phyloP scores from a whole-genome alignment of 2,113 vertebrate species.

The Brienomyrus brachyistius region DNA sequence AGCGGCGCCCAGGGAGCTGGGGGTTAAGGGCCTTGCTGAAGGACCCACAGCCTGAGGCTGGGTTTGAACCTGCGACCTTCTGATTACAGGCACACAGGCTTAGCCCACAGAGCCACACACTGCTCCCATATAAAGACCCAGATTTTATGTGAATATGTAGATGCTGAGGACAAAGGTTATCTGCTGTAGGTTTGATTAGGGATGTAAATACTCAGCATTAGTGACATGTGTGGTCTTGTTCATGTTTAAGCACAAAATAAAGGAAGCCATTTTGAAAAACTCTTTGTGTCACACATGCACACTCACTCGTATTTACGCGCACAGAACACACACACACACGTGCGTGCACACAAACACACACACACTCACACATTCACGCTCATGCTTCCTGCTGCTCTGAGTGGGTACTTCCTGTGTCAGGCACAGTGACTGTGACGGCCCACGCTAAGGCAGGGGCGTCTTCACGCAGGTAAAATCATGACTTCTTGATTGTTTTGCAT shows the following conservation, averaged over 20 bases:
- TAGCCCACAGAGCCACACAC: too few relatives aligned
- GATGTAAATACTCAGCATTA: neutral
- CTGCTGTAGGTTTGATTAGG: neutral
- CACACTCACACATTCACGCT: neutral
- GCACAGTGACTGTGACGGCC: neutral
- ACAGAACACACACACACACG: neutral
- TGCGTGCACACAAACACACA: neutral
- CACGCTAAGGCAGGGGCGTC: neutral
- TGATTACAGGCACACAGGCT: too few relatives aligned
- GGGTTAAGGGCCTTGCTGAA: too few relatives aligned
- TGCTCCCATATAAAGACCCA: too few relatives aligned
- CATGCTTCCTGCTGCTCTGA: constrained; percentile 9
- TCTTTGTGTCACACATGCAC: neutral
- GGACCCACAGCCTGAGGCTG: too few relatives aligned
- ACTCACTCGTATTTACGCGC: neutral
- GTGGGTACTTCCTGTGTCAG: neutral
- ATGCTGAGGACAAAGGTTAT: neutral
- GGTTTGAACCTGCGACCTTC: too few relatives aligned
- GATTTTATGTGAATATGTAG: neutral
- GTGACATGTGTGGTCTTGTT: neutral
- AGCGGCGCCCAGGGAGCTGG: too few relatives aligned
- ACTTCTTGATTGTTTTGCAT: neutral
- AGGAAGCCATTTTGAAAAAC: neutral
- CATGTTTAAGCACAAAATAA: neutral
- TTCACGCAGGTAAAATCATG: constrained; percentile 2